Conservation (phyloP, 2,888 invertebrate genomes). For the Drosophila melanosoma region DNA sequence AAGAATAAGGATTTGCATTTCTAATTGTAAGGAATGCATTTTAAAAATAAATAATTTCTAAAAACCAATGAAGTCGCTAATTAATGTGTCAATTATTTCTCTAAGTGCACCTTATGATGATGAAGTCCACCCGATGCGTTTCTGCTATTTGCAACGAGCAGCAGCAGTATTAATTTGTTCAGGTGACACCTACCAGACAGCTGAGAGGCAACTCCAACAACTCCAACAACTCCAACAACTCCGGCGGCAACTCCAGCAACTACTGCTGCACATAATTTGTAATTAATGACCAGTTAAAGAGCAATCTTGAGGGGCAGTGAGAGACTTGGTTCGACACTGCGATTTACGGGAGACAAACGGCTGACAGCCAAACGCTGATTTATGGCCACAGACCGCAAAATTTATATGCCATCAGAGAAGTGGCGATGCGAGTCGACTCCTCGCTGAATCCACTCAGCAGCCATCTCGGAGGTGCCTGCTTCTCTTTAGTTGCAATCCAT, state of each 20-base stretch:
- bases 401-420: constrained; percentile 79
- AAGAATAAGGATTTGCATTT: background rate
- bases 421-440: constrained; percentile 61
- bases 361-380: constrained; percentile 83
- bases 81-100: background rate
- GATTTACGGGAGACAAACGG: constrained; percentile 69
- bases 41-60: background rate
- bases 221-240: constrained; percentile 16
- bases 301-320: constrained; percentile 55
- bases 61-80: background rate
- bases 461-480: constrained; percentile 33
- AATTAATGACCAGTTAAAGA: constrained; percentile 79
- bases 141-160: constrained; percentile 24
- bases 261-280: constrained; percentile 75
- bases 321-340: constrained; percentile 49
- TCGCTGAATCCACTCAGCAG: constrained; percentile 46
- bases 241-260: background rate
- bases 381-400: constrained; percentile 79
- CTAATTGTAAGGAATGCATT: background rate
- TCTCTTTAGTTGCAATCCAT: constrained; percentile 62
- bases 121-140: constrained; percentile 16
- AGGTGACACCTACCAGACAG: constrained; percentile 72
- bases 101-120: constrained; percentile 4
- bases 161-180: constrained; percentile 76
- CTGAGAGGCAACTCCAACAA: constrained; percentile 35